Evolutionary conservation across 2,797 vertebrate species (phyloP), one percentile per base, ranked within the genome.

Genomic region (Acomys russatus): DNA sequence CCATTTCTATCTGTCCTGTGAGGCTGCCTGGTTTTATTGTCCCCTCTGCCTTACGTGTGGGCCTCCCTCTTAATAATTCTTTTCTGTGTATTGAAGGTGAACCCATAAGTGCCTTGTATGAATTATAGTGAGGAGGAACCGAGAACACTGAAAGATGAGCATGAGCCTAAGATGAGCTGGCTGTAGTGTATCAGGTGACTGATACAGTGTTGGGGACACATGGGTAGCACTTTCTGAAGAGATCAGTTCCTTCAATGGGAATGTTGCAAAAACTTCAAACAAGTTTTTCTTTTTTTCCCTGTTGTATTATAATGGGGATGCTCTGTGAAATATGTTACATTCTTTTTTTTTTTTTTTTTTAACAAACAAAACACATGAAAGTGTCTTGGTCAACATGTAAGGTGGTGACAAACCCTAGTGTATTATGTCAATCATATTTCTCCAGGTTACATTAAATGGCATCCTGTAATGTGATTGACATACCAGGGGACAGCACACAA

Each of bases 361-460:
- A 44, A 44, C 44, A 44, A 61, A 80, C 35, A 90, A 93, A 92
- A 97, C 97, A 83, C 94, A 96, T 96, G 96, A 94, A 98, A 88
- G 97, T 90, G 96, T 98, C 96, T 96, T 96, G 77, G 93, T 4
- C 98, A 98, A 98, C 14, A 18, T 97, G 95, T 94, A 98, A 88
- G 97, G 96, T 98, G 98, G 97, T 98, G 98, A 98, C 98, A 98
- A 98, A 98, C 91, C 97, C 98, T 98, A 95, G 97, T 97, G 92
- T 96, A 98, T 97, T 97, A 97, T 98, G 98, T 98, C 98, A 98
- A 98, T 98, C 98, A 98, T 96, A 71, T 73, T 95, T 88, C 97
- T 91, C 98, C 95, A 94, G 98, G 98, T 97, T 98, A 95, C 96
- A 97, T 95, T 98, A 98, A 98, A 90, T 98, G 98, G 98, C 98